phyloP scores from a whole-genome alignment of 2,113 vertebrate species.

The Ranitomeya variabilis region DNA sequence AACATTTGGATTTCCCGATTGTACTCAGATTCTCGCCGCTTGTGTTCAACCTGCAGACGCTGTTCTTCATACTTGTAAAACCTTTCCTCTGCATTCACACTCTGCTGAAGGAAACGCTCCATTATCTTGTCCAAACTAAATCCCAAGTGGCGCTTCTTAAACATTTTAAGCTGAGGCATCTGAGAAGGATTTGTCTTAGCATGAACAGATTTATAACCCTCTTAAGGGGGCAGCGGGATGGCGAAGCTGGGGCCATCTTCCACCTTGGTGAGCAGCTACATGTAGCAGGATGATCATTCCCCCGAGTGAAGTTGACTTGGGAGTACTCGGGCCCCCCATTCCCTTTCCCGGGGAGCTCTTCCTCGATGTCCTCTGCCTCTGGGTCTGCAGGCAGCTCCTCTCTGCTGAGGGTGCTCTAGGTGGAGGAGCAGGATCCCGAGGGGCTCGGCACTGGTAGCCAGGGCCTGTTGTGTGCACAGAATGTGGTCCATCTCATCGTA shows the following conservation, averaged over 20 bases:
- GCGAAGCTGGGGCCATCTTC: constrained; percentile 79
- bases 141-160: constrained; percentile 77
- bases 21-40: constrained; percentile 82
- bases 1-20: constrained; percentile 87
- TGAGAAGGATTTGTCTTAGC: constrained; percentile 68
- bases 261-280: constrained; percentile 81
- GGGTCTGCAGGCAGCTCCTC: constrained; percentile 37
- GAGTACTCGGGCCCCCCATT: constrained; percentile 71
- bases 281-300: constrained; percentile 76
- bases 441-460: constrained; percentile 53
- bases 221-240: constrained; percentile 79
- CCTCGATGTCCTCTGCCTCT: constrained; percentile 69
- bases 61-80: constrained; percentile 87
- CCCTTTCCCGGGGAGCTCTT: constrained; percentile 72
- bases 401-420: constrained; percentile 47
- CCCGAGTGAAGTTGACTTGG: constrained; percentile 75
- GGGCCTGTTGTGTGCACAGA: constrained; percentile 71
- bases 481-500: constrained; percentile 85
- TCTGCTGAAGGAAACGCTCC: constrained; percentile 89
- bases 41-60: constrained; percentile 83
- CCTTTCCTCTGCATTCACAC: constrained; percentile 81
- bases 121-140: constrained; percentile 86
- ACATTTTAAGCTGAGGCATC: constrained; percentile 73
- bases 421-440: constrained; percentile 56
- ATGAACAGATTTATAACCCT: constrained; percentile 70